Evolutionary conservation across 2,888 invertebrate species (phyloP), one percentile per base, ranked within the genome.

Genomic region (Morpho achilles): DNA sequence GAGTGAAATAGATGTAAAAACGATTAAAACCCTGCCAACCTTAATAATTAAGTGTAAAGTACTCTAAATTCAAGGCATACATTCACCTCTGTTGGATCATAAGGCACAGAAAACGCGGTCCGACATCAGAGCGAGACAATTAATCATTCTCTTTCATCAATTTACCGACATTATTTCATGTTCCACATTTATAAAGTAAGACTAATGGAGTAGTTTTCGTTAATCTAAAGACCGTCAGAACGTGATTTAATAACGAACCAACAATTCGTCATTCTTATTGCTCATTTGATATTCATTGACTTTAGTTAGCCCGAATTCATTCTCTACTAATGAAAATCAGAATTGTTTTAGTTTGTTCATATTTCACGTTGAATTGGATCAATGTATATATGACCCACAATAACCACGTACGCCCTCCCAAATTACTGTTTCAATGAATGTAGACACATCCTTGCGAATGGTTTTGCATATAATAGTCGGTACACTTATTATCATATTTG

Each of bases 131-230:
- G 57, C 40, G 50, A 45, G 23, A 63, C 61, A 70, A 77, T 78
- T 71, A 75, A 79, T 78, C 75, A 77, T 69, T 71, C 61, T 61
- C 64, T 69, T 78, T 76, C 73, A 72, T 68, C 65, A 65, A 59
- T 59, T 48, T 47, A 50, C 64, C 59, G 58, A 60, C 66, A 60
- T 66, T 71, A 65, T 69, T 67, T 64, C 63, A 62, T 64, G 67
- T 67, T 67, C 65, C 67, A 67, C 66, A 64, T 67, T 65, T 67
- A 61, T 66, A 67, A 70, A 69, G 65, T 69, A 67, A 68, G 69
- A 72, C 70, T 68, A 71, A 71, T 71, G 65, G 55, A 60, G 51
- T 60, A 59, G 53, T 61, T 61, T 63, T 58, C 48, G 54, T 32
- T 22, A 41, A 40, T 5, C 53, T 47, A 41, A 40, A 41, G 45